Evolutionary conservation across 1,140 invertebrate genomes (phyloP), one percentile per base, ranked within the genome.

Genomic region (Piezodorus guildinii): DNA sequence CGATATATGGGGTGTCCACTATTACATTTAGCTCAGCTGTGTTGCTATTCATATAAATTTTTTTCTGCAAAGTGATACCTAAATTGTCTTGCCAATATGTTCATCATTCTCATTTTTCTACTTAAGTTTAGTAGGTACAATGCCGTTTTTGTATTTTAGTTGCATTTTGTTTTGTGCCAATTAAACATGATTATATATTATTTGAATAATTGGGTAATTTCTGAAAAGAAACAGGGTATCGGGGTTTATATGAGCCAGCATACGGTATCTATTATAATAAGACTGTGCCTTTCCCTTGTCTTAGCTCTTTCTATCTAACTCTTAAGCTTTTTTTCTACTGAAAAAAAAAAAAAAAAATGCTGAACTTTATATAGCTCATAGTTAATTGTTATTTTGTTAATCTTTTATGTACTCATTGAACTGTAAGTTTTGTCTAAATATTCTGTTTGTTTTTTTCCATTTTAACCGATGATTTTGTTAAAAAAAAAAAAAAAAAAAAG

Each of bases 221-320:
- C 52, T 56, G 6, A 56, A 56, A 21, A 56, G 15, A 56, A 56
- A 56, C 52, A 56, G 52, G 52, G 52, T 56, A 56, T 16, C 23
- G 52, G 52, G 52, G 52, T 56, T 56, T 56, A 56, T 56, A 21
- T 21, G 15, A 23, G 52, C 23, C 17, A 56, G 17, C 2, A 56
- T 56, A 16, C 16, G 17, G 23, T 56, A 56, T 25, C 23, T 56
- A 27, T 23, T 27, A 23, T 23, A 9, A 56, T 23, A 56, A 56
- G 52, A 56, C 52, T 56, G 52, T 56, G 52, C 52, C 52, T 56
- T 56, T 49, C 52, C 17, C 23, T 56, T 23, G 19, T 56, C 19
- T 49, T 19, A 49, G n/a, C 46, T 49, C 46, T 49, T 49, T 39
- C 34, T 39, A 39, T 39, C 34, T 39, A 39, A 39, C 34, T 39